Conservation (phyloP, 2,113 vertebrate genomes). For the Numenius arquata region DNA sequence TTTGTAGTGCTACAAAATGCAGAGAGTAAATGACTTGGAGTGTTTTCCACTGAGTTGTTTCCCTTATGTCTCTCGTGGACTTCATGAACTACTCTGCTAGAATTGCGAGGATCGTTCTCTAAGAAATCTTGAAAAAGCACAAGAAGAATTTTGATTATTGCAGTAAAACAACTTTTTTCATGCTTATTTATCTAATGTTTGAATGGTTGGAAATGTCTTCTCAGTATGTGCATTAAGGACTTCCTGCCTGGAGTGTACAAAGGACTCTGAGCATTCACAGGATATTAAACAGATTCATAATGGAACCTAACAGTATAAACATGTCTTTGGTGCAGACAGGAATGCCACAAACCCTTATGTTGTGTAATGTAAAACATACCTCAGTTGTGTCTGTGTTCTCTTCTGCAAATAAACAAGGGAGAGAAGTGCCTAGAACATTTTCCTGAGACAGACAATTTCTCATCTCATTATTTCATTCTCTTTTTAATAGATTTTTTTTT, state of each 20-base stretch:
- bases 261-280: conserved; percentile 36
- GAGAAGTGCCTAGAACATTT: background rate
- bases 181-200: conserved; percentile 44
- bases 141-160: conserved; percentile 54
- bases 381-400: conserved; percentile 45
- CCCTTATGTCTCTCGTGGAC: background rate
- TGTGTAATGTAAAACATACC: conserved; percentile 50
- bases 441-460: conserved; percentile 12
- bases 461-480: background rate
- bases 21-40: background rate
- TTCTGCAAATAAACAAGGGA: conserved; percentile 63
- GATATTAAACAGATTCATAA: conserved; percentile 68
- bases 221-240: conserved; percentile 18
- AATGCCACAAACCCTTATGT: conserved; percentile 29
- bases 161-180: background rate
- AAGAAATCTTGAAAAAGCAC: conserved; percentile 17
- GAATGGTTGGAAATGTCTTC: conserved; percentile 49
- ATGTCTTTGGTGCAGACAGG: conserved; percentile 59
- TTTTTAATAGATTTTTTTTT: background rate
- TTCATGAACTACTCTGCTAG: background rate
- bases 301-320: conserved; percentile 59
- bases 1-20: background rate
- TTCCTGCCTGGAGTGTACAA: conserved; percentile 62
- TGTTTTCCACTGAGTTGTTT: background rate
- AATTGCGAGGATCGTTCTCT: background rate